Base-by-base conservation (phyloP, 53 echinoderm and acorn worm species). In the Holothuria leucospilota region DNA sequence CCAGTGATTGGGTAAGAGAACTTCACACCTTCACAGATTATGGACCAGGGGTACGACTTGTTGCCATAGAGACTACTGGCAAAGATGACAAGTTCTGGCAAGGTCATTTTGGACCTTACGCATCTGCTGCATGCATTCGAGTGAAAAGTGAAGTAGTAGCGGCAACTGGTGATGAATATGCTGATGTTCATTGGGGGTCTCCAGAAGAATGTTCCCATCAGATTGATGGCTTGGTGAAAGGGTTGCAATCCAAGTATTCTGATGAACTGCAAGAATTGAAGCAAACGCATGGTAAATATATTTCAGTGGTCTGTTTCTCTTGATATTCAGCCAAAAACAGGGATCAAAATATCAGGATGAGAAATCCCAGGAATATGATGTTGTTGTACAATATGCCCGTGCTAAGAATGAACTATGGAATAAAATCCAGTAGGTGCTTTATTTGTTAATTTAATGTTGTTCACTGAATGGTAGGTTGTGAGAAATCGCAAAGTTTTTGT, bases 1-100 rank as follows among this genome's bases (percentile, higher is more conserved):
- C 74, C 20, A 39, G 27, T 15, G 92, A 86, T 20, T 96, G 96
- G 96, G 89, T 93, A 58, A 70, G 67, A 41, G 91, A 92, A 40
- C 70, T 84, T 66, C 91, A 92, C 77, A 94, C 90, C 16, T 96
- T 94, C 80, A 86, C 81, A 29, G 90, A 88, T 29, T 94, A 96
- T 26, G 85, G 90, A 24, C 88, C 92, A 13, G 96, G 96, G 16
- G 92, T 96, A 14, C 81, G 96, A 29, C 70, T 75, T 51, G 86
- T 96, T 12, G 74, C 84, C 85, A 86, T 96, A 11, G 80, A 94
- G 59, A 87, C 94, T n/a, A 41, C 86, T 58, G 96, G 96, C 90
- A 90, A 90, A 59, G 96, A 96, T 63, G 89, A 91, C 85, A 96
- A 96, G 85, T 84, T 61, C 24, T 96, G 96, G 96, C 90, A 40